Evolutionary conservation across 2,113 vertebrate genomes (phyloP).

Genomic region (Pogonocichla stellata): DNA sequence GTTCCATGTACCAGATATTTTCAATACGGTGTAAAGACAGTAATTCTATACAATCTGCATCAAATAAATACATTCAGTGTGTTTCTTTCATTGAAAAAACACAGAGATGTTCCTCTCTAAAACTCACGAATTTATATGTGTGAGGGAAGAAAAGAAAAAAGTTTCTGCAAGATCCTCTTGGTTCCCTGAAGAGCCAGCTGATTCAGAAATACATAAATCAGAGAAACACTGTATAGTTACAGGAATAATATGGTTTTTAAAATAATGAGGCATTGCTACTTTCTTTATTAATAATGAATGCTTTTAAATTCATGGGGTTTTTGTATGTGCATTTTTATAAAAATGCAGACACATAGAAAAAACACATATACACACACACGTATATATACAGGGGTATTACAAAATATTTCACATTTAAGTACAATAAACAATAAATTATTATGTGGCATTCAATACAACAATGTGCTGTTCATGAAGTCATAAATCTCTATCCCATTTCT

Average conservation of each 20-base stretch:
- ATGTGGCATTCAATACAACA: not conserved
- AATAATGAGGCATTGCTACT: not conserved
- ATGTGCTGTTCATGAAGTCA: not conserved
- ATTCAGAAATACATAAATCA: not conserved
- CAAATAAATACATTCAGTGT: not conserved
- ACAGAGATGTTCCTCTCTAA: not conserved
- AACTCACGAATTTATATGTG: not conserved
- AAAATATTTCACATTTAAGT: not conserved
- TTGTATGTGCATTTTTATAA: not conserved
- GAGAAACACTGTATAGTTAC: not conserved
- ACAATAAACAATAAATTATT: not conserved
- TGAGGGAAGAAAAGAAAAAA: not conserved
- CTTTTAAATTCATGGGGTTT: not conserved
- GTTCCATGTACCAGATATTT: not conserved
- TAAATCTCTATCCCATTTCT: not conserved
- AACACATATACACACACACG: fast-evolving
- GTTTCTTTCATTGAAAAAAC: not conserved
- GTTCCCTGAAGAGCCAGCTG: not conserved
- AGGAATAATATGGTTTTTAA: not conserved
- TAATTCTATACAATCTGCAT: not conserved
- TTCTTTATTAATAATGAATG: not conserved
- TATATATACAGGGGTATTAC: not conserved
- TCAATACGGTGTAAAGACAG: not conserved
- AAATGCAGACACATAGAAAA: not conserved
- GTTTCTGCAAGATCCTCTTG: not conserved